Evolutionary conservation across 2,797 vertebrate species (phyloP).

Genomic region (Periparus ater): DNA sequence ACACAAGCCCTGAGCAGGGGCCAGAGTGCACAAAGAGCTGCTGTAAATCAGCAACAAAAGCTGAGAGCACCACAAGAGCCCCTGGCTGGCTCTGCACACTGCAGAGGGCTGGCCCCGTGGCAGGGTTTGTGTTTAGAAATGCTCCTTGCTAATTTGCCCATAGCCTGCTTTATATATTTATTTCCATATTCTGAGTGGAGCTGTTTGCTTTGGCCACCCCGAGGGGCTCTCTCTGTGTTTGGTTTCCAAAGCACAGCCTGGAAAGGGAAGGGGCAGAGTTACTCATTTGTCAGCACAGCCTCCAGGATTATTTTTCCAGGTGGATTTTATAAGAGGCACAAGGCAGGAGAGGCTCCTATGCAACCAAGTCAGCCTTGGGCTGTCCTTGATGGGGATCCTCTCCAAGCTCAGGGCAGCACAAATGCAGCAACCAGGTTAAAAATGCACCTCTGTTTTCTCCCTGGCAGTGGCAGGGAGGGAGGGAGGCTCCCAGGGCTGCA

Average conservation of each 20-base stretch:
- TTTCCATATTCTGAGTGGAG: neutral
- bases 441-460: neutral
- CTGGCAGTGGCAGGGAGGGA: neutral
- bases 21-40: neutral
- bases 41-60: slow-evolving; percentile 29
- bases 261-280: neutral
- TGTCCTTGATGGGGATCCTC: neutral
- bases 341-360: neutral
- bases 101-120: neutral
- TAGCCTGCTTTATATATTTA: neutral
- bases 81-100: neutral
- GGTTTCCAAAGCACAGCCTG: slow-evolving; percentile 34
- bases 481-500: neutral
- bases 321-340: neutral
- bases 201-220: slow-evolving; percentile 35
- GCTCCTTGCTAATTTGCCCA: neutral
- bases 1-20: fast-evolving
- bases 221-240: neutral
- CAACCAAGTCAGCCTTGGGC: fast-evolving
- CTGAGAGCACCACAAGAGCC: neutral
- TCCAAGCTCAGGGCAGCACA: neutral
- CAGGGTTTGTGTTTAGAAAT: neutral
- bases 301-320: slow-evolving; percentile 37
- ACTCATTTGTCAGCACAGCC: neutral
- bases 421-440: neutral